Evolutionary conservation across 2,113 vertebrate species (phyloP), one percentile per base, ranked within the genome.

Genomic region (Rousettus leschenaultii): DNA sequence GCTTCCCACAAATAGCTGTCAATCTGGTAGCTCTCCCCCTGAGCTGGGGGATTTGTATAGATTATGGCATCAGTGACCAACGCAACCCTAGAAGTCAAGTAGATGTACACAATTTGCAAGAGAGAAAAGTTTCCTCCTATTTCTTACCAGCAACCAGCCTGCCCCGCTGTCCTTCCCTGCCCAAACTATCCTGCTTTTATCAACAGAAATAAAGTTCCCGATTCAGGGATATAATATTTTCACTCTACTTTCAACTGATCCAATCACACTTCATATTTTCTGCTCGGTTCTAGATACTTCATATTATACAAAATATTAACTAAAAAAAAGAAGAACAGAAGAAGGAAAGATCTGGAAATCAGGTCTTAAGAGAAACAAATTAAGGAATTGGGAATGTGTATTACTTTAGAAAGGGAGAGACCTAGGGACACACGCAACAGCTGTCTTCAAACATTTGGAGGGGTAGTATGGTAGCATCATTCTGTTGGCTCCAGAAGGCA

Each of bases 1-100:
- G 89, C 35, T 91, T 18, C 73, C 59, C 11, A 18, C 59, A 79
- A 65, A 57, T 18, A 19, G 35, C 83, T 80, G 35, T 79, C 28
- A 38, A 14, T 59, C 38, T 45, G 33, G 80, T 40, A 53, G 43
- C n/a, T 79, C 65, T 86, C 38, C 38, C 65, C 73, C 78, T 55
- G 68, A 94, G 30, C 35, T 33, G 48, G 45, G 45, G 90, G 87
- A 91, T 96, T 85, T 90, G 85, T 85, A 24, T 68, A 80, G 94
- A 92, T 96, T 94, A 90, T 68, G 18, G 38, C 95, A 92, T 89
- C 74, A 80, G 74, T 55, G 63, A 66, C 74, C 28, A 59, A 80
- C 24, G 40, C 35, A 68, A 66, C 70, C 65, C 70, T 74, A 16
- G 70, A 94, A 86, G 86, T 96, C 94, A 96, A 91, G 74, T 71